phyloP scores from a whole-genome alignment of 2,888 invertebrate genomes.

The Caenorhabditis sp. region DNA sequence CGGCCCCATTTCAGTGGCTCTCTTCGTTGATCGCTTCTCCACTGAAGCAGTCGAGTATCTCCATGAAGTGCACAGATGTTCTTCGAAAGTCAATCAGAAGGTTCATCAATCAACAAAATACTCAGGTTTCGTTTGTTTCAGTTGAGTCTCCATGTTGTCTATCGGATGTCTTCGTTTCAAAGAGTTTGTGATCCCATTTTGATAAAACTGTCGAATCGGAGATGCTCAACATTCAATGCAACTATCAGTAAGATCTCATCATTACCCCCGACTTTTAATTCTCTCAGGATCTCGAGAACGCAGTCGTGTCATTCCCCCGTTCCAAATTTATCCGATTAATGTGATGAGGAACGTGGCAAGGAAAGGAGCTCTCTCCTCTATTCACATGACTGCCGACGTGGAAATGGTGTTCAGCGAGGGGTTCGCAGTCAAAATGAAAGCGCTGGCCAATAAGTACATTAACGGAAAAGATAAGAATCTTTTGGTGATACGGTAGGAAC shows the following conservation, averaged over 20 bases:
- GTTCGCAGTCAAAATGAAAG: constrained; percentile 44
- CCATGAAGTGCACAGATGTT: constrained; percentile 54
- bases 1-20: constrained; percentile 65
- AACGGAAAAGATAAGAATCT: constrained; percentile 52
- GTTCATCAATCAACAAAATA: constrained; percentile 8
- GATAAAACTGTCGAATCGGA: constrained; percentile 26
- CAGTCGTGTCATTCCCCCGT: constrained; percentile 56
- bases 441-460: constrained; percentile 58
- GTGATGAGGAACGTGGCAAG: constrained; percentile 66
- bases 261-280: not conserved
- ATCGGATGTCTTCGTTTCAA: constrained; percentile 57
- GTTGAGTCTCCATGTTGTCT: constrained; percentile 61
- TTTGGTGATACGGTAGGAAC: constrained; percentile 49
- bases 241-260: constrained; percentile 19
- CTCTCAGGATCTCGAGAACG: constrained; percentile 41
- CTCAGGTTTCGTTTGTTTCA: too few relatives aligned
- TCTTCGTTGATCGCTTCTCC: constrained; percentile 61
- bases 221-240: constrained; percentile 39
- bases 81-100: constrained; percentile 55
- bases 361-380: constrained; percentile 57
- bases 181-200: constrained; percentile 43
- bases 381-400: constrained; percentile 63
- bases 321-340: constrained; percentile 69
- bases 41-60: constrained; percentile 54
- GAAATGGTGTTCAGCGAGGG: constrained; percentile 64